Evolutionary conservation across 2,113 vertebrate genomes (phyloP), one percentile per base, ranked within the genome.

Genomic region (Apistogramma diplotaenia): DNA sequence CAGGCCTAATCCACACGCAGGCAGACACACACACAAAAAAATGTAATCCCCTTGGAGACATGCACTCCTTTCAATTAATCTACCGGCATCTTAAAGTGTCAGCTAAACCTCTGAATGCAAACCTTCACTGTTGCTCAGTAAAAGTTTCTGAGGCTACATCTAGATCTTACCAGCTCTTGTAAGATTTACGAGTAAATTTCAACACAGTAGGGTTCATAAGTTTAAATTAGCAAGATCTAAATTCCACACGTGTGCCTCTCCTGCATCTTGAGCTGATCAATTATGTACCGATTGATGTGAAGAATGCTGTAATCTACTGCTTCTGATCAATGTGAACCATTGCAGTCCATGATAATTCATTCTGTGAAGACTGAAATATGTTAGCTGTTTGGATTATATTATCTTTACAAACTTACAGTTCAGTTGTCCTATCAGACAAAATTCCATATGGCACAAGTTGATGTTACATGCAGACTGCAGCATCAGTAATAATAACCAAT

Each of bases 401-500:
- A n/a, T 59, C 33, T 18, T 40, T 46, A 19, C 23, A 67, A 67
- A 67, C 23, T 0, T 46, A 0, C 8, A 1, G 40, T 46, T 67
- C 23, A 67, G 1, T 37, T 46, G 62, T 46, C 15, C 62, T 0
- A 27, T 27, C 62, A 46, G 5, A 67, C 40, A 46, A 46, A 67
- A 46, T 19, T 3, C 40, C 23, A 67, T 5, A 49, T 7, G 19
- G 6, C 13, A 7, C 16, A 6, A 49, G 16, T 1, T 6, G 18
- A 49, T 19, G 2, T 18, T 18, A 27, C 23, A 67, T 46, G 61
- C 21, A 65, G 35, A 25, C 61, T 43, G 8, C 43, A 43, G 37
- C 25, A 65, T 65, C 43, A n/a, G n/a, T n/a, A n/a, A n/a, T n/a
- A n/a, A n/a, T 65, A 43, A 65, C 25, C 61, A 43, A 25, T 65